These are phyloP conservation scores for Echeneis naucrates DNA, from an alignment of 2,797 vertebrate species.

Conservation along the genomic window DNA sequence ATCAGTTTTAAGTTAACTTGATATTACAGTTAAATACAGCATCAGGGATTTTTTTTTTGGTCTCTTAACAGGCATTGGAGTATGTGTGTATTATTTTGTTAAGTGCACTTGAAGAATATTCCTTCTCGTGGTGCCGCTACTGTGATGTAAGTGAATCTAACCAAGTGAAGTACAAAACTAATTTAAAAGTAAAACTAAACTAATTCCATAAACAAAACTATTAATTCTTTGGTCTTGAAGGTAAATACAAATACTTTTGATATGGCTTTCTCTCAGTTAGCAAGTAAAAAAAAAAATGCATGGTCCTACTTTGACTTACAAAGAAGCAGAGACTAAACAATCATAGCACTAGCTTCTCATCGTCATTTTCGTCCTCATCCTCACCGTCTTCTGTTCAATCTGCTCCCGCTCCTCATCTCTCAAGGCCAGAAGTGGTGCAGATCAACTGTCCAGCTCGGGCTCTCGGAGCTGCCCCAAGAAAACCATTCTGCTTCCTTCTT, in stretches of 20 bases:
- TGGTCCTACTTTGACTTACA: background rate
- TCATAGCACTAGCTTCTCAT: constrained; percentile 6
- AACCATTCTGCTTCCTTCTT: constrained; percentile 93
- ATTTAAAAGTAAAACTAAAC: no score
- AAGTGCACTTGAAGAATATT: background rate
- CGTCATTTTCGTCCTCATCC: constrained; percentile 33
- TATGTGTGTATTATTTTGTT: constrained; percentile 7
- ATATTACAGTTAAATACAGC: background rate
- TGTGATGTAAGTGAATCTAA: constrained; percentile 16
- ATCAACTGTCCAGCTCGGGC: constrained; percentile 71
- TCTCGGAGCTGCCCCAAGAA: constrained; percentile 98
- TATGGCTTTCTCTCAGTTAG: background rate
- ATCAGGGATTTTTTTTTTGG: background rate
- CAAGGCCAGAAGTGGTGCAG: constrained; percentile 85
- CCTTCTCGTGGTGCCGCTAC: background rate
- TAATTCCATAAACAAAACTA: constrained; percentile 28
- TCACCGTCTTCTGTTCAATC: constrained; percentile 41
- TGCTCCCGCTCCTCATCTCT: constrained; percentile 68
- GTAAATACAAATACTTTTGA: background rate
- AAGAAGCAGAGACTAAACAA: background rate
- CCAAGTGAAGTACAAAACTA: background rate
- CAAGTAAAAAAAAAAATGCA: background rate
- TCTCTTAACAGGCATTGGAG: background rate
- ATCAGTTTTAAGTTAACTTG: background rate
- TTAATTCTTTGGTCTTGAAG: background rate